Conservation (phyloP, 2,113 vertebrate species). For the Cyprinus carpio region DNA sequence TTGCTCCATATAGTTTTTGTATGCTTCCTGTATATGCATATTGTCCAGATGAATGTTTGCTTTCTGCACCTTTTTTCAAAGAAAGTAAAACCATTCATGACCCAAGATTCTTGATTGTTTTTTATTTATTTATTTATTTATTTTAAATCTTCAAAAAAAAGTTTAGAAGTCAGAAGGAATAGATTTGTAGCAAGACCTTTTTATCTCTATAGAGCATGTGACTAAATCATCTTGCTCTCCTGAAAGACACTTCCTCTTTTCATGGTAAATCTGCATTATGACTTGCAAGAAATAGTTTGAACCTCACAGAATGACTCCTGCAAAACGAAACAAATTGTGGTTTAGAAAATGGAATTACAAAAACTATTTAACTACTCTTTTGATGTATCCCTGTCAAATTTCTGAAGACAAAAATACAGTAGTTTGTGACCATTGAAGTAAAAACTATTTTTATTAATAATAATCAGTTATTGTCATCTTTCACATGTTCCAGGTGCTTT, state of each 20-base stretch:
- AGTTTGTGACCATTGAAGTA: background rate
- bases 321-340: too few relatives aligned
- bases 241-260: background rate
- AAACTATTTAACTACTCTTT: too few relatives aligned
- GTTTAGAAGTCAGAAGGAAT: background rate
- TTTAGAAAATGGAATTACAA: background rate
- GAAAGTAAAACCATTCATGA: background rate
- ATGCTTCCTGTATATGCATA: background rate
- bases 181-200: background rate
- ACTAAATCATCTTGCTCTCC: background rate
- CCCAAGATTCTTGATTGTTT: background rate
- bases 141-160: background rate
- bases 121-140: background rate
- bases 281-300: background rate
- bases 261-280: background rate
- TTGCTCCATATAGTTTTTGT: too few relatives aligned
- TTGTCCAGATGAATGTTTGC: background rate
- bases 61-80: background rate
- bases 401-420: background rate
- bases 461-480: background rate
- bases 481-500: slow-evolving; percentile 65
- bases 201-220: background rate
- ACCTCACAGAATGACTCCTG: background rate
- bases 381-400: background rate
- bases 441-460: background rate